Base-by-base conservation (phyloP, 2,113 vertebrate species). In the Rattus rattus region DNA sequence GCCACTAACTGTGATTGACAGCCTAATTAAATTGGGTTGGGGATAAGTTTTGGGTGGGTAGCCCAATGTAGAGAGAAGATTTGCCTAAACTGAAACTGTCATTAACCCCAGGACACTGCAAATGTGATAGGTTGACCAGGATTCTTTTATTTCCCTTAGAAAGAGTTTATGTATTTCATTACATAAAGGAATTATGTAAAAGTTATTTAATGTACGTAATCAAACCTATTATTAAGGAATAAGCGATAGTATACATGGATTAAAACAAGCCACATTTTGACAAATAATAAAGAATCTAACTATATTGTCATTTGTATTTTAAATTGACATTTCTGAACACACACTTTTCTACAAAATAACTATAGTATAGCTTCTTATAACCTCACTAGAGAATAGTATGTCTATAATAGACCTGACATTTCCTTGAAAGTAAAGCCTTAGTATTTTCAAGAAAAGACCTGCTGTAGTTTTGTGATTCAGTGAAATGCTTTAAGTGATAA, bases 1-100 rank as follows among this genome's bases (percentile, higher is more conserved):
- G 54, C 13, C 30, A 72, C 65, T 94, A 91, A 95, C 76, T 93
- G 65, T 88, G 92, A 97, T 6, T 95, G 90, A 95, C 56, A 96
- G 76, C 54, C 80, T 81, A 90, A 94, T 98, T 94, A 95, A 67
- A 67, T 61, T 72, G 69, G 22, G 47, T 13, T 92, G 28, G 59
- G 83, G 20, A 19, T 88, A 61, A 95, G 14, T 76, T 47, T 61
- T 16, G 24, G 30, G 7, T 91, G 26, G 54, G 30, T 52, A 91
- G 84, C n/a, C 88, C 72, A 83, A 24, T 19, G 61, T 2, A 77
- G 12, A 92, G 81, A 54, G 47, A 20, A 47, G 36, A 95, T 95
- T 95, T 95, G 65, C 49, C 72, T 94, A 95, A 95, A 90, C 5
- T 65, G 72, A 80, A 61, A 12, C 39, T 81, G 3, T 28, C 22